Conservation (phyloP, 1,140 invertebrate species). For the Drosophila fuyamai region DNA sequence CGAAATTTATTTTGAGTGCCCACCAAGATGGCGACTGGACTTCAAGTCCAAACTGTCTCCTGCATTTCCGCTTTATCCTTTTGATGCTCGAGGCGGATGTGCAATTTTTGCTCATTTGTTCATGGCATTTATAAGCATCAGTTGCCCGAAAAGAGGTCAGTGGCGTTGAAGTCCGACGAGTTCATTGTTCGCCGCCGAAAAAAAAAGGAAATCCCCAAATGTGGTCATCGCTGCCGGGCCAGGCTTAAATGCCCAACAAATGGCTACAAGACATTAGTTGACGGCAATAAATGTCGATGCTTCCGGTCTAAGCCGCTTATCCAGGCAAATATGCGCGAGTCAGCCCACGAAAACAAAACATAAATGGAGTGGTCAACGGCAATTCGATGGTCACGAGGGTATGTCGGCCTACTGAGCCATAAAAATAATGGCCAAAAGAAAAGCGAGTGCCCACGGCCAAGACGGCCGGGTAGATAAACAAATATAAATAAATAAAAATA, state of each 20-base stretch:
- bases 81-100: constrained; percentile 46
- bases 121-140: constrained; percentile 44
- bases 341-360: constrained; percentile 39
- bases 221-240: constrained; percentile 13
- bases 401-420: constrained; percentile 27
- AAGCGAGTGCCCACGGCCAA: constrained; percentile 46
- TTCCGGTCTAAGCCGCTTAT: constrained; percentile 58
- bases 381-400: constrained; percentile 8
- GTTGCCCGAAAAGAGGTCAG: constrained; percentile 45
- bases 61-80: constrained; percentile 52
- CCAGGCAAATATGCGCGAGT: constrained; percentile 44
- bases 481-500: constrained; percentile 74
- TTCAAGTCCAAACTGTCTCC: constrained; percentile 34
- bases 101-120: constrained; percentile 68
- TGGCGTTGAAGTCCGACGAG: constrained; percentile 19
- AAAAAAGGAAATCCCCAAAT: constrained; percentile 12
- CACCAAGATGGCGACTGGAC: constrained; percentile 52
- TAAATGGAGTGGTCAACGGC: constrained; percentile 22
- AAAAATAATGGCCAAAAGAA: constrained; percentile 58
- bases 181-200: constrained; percentile 41
- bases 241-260: constrained; percentile 56
- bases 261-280: constrained; percentile 60
- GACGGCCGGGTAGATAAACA: constrained; percentile 54
- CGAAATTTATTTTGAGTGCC: constrained; percentile 51
- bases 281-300: constrained; percentile 61